Evolutionary conservation across 2,113 vertebrate genomes (phyloP), one percentile per base, ranked within the genome.

Genomic region (Sula dactylatra): DNA sequence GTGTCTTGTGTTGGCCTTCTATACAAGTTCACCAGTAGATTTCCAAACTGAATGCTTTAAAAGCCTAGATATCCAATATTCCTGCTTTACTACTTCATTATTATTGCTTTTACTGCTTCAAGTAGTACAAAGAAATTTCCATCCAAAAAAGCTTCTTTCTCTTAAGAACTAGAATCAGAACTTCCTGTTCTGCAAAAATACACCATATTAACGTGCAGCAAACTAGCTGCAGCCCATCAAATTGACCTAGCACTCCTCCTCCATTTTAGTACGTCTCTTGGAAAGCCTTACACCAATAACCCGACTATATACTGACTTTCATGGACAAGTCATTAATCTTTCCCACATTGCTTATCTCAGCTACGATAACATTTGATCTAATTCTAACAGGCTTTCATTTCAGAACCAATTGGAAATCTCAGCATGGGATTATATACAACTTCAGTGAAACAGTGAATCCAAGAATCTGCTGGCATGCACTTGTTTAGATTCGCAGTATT

Each of bases 311-410:
- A 91, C 29, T 69, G 80, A 91, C 74, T 97, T 95, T 82, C 83
- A 97, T 6, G 59, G 88, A 85, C 82, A 97, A 96, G 94, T 76
- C 89, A 82, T 94, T 96, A 62, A 96, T 95, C 82, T 92, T 96
- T 76, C 69, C 69, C 77, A 93, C 40, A 84, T 62, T 87, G 88
- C 86, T 96, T 86, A 96, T 73, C 64, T 86, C 72, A 94, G 88
- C 78, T 77, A 96, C 80, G 66, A 94, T 96, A 97, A 97, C 67
- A 56, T 90, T 95, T 97, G 91, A 95, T 96, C 59, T 96, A 94
- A 98, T 97, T 76, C 85, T 94, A 97, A 95, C 79, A 97, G 95
- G 97, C 97, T 98, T 97, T 97, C 87, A 97, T 97, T 98, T 97
- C 61, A 69, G 96, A 98, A 97, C 49, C 93, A 98, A 97, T 82